Evolutionary conservation across 2,888 invertebrate genomes (phyloP), one percentile per base, ranked within the genome.

Genomic region (Dioctria linearis): DNA sequence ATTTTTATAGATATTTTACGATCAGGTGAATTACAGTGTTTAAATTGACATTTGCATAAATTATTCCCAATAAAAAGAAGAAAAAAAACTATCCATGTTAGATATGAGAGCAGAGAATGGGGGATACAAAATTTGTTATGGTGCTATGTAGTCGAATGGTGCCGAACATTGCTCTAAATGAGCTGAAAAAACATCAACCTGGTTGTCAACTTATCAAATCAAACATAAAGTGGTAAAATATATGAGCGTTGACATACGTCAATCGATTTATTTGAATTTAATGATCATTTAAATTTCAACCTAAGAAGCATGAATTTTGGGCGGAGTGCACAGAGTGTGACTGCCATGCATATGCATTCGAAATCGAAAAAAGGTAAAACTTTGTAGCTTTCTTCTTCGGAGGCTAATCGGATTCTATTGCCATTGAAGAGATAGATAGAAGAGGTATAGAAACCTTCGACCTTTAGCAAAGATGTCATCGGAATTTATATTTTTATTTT

Each of bases 41-140:
- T 79, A 79, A 79, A 79, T 79, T 66, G 79, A 79, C 67, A 79
- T 79, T 79, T 79, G 79, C 79, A 79, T 79, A 79, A 79, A 79
- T 79, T 79, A 79, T 67, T 42, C 69, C 9, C 43, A 46, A 66
- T 37, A 40, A 49, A 43, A 63, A 25, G 2, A 25, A 25, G 2
- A 25, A 25, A 25, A 25, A 25, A 25, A 1, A 25, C 25, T 25
- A 25, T 25, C 25, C 25, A 25, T 25, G 25, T 25, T 25, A 25
- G 25, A 25, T 25, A 25, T 25, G 25, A 25, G 25, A 25, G 25
- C 25, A 25, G 25, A 25, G 25, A 25, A 25, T 25, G 25, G 25
- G 25, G 25, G 25, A 25, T 25, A 25, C 25, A 25, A 25, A 25
- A 25, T 25, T 25, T 25, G 25, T 25, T 25, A 25, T 25, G 25